phyloP scores from a whole-genome alignment of 2,888 invertebrate genomes.

The Euplexia lucipara region DNA sequence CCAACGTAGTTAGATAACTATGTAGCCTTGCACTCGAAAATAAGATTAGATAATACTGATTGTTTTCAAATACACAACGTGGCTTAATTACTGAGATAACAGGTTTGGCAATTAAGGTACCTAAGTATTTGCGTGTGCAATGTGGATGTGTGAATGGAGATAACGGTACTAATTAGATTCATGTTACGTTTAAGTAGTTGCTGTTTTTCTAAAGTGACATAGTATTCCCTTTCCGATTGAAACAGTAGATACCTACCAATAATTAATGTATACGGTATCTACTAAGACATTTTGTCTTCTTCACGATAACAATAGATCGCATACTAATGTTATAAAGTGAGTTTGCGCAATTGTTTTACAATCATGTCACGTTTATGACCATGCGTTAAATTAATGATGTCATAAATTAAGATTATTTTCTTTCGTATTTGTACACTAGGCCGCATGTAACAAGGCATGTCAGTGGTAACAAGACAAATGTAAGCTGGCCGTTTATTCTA shows the following conservation, averaged over 20 bases:
- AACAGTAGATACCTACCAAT: conserved; percentile 18
- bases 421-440: too few species aligned
- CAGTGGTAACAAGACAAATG: too few species aligned
- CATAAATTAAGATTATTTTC: conserved; percentile 30
- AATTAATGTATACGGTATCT: not conserved
- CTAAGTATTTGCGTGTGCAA: conserved; percentile 22
- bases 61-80: conserved; percentile 31
- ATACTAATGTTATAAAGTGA: not conserved
- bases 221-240: not conserved
- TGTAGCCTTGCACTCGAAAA: conserved; percentile 25
- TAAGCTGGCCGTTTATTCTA: too few species aligned
- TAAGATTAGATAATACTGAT: conserved; percentile 40
- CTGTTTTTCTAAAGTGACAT: not conserved
- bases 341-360: conserved; percentile 13
- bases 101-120: conserved; percentile 28
- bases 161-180: conserved; percentile 13
- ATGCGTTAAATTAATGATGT: conserved; percentile 23
- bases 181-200: not conserved
- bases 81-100: conserved; percentile 37
- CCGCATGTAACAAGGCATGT: too few species aligned
- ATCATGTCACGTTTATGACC: conserved; percentile 19
- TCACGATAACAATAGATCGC: conserved; percentile 23
- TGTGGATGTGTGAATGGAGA: conserved; percentile 19
- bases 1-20: conserved; percentile 30
- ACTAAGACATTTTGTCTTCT: conserved; percentile 4